Percentiles rank a stretch among this genome's conserved stretches.
Evolutionary conservation across 1,140 invertebrate species (phyloP).

Genomic region (Drosophila malerkotliana): DNA sequence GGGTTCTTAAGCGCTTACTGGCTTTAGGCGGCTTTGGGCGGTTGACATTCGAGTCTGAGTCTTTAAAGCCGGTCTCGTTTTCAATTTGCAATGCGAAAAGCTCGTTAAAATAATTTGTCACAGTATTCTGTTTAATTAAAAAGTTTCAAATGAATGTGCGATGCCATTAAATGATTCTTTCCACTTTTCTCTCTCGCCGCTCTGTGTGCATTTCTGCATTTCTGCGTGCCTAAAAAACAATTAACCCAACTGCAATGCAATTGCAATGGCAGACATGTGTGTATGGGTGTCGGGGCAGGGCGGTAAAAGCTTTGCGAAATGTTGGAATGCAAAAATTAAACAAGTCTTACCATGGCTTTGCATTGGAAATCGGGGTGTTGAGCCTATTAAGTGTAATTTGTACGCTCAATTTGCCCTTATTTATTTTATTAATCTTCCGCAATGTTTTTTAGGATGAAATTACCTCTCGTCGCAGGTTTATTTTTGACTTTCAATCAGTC

Average conservation of each 20-base stretch:
- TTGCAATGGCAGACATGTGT: conserved; percentile 10
- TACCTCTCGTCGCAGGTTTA: background rate
- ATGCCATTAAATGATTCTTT: conserved; percentile 58
- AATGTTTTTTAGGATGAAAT: background rate
- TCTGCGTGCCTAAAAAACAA: conserved; percentile 65
- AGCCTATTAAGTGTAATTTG: conserved; percentile 31
- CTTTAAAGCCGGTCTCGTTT: conserved; percentile 44
- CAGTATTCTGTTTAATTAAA: conserved; percentile 75
- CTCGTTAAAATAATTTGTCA: conserved; percentile 81
- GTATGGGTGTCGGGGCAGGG: conserved; percentile 12
- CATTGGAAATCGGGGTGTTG: conserved; percentile 16
- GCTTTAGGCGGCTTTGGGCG: conserved; percentile 12
- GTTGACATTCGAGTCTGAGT: conserved; percentile 49
- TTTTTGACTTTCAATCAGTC: background rate
- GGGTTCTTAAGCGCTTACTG: conserved; percentile 15
- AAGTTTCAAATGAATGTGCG: conserved; percentile 67
- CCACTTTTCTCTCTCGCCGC: conserved; percentile 9
- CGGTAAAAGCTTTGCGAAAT: conserved; percentile 13
- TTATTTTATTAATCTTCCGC: conserved; percentile 3
- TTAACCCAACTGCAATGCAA: conserved; percentile 66
- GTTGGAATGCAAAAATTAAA: conserved; percentile 6
- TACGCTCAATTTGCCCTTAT: conserved; percentile 25
- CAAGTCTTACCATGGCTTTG: background rate
- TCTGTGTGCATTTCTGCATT: conserved; percentile 17
- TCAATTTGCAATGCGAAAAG: conserved; percentile 54